Conservation (phyloP, 1,140 invertebrate genomes). For the Panulirus ornatus region DNA sequence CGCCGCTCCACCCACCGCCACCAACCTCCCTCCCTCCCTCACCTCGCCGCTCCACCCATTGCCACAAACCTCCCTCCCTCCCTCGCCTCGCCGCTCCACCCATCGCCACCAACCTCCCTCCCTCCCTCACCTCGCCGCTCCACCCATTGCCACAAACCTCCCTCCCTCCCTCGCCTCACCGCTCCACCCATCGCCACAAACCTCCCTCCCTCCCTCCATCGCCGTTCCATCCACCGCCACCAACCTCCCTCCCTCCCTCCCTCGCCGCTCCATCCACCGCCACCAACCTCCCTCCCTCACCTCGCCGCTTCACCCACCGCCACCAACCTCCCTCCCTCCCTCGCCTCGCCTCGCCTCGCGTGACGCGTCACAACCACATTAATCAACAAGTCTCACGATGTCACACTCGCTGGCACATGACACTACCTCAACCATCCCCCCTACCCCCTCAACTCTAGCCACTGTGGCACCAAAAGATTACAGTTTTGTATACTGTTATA, state of each 20-base stretch:
- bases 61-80: neutral
- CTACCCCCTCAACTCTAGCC: too few species aligned
- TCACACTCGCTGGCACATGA: too few species aligned
- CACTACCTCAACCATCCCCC: too few species aligned
- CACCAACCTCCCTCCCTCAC: neutral
- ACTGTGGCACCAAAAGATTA: too few species aligned
- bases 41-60: neutral
- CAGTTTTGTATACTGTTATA: too few species aligned
- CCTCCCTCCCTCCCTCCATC: neutral
- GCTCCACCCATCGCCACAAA: neutral
- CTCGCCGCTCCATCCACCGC: neutral
- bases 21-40: neutral
- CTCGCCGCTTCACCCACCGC: neutral
- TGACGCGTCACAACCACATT: too few species aligned
- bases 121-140: neutral
- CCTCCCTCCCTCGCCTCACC: neutral
- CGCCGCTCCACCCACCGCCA: neutral
- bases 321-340: too few species aligned
- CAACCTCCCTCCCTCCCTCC: constrained; percentile 11
- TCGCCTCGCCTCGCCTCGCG: too few species aligned
- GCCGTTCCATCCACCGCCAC: neutral
- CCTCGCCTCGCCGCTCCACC: neutral
- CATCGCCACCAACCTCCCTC: too few species aligned
- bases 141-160: neutral
- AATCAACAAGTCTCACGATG: too few species aligned